These are phyloP conservation scores for Tetranychus cinnabarinus DNA, from an alignment of 1,140 invertebrate genomes.

Conservation along the genomic window DNA sequence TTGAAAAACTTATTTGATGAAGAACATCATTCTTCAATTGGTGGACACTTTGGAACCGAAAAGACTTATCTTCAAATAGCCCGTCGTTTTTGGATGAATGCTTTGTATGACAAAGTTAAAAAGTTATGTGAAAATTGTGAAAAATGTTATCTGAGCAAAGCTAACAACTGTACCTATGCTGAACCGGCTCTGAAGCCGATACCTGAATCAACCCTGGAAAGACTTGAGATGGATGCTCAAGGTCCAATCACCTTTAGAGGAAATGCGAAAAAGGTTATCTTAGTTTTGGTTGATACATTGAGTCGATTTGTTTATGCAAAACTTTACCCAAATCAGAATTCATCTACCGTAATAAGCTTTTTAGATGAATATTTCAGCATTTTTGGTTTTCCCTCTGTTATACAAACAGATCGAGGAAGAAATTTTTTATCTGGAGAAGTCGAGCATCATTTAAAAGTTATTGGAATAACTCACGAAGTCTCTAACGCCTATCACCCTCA, in stretches of 20 bases:
- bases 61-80: neutral
- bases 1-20: neutral
- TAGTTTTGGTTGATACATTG: neutral
- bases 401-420: neutral
- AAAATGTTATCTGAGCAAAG: neutral
- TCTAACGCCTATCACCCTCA: neutral
- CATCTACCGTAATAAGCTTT: neutral
- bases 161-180: neutral
- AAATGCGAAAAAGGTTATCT: neutral
- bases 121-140: no score
- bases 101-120: neutral
- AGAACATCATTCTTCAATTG: neutral
- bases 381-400: neutral
- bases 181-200: neutral
- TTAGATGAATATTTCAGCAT: neutral
- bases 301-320: neutral
- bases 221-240: neutral
- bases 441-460: neutral
- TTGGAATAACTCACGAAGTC: neutral
- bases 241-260: neutral
- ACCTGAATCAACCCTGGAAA: neutral
- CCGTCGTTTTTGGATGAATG: neutral
- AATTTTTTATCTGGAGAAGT: no score
- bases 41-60: no score
- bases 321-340: neutral